Evolutionary conservation across 2,888 invertebrate species (phyloP), one percentile per base, ranked within the genome.

Genomic region (Cabera pusaria): DNA sequence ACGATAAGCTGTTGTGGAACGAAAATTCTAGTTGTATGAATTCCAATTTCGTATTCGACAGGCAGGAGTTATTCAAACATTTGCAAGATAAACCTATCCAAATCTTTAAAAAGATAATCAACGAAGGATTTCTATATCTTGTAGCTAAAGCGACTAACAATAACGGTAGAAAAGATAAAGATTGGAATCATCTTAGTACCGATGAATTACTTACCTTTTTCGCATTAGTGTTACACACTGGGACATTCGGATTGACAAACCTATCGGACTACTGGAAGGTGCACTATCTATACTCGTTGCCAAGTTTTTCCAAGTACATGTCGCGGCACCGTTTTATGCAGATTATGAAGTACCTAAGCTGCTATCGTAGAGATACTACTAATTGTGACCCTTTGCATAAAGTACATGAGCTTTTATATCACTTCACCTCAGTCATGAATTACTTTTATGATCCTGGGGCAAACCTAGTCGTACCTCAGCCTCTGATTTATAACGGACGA

Each of bases 11-110:
- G 12, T 0, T 14, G 7, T 29, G 37, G 37, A 21, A 5, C 7
- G 14, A 6, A 10, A 16, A 25, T 25, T 5, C 29, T 6, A 21
- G 11, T 8, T 31, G 25, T 7, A 38, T 31, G 37, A 25, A 5
- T 8, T 9, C 3, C n/a, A 20, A 11, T n/a, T 12, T 8, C 6
- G 46, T 46, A 25, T 44, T 21, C 5, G 52, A 33, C 8, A 26
- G 43, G 5, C 48, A 44, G 17, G 24, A 41, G 41, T 25, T 52
- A 7, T 38, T 48, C 31, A 44, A 44, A 32, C 34, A 47, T 5
- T 28, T 52, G 32, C 44, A 54, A 33, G 14, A 29, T 11, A 40
- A 52, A 36, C 56, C 56, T 22, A 52, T 46, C 37, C 43, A 54
- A 8, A 43, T 52, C 7, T 59, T 59, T 19, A 46, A 52, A 6